A percentile compares a stretch with the other conserved stretches of the same genome.
phyloP scores from a whole-genome alignment of 2,797 vertebrate genomes.

The Xyrichtys novacula region DNA sequence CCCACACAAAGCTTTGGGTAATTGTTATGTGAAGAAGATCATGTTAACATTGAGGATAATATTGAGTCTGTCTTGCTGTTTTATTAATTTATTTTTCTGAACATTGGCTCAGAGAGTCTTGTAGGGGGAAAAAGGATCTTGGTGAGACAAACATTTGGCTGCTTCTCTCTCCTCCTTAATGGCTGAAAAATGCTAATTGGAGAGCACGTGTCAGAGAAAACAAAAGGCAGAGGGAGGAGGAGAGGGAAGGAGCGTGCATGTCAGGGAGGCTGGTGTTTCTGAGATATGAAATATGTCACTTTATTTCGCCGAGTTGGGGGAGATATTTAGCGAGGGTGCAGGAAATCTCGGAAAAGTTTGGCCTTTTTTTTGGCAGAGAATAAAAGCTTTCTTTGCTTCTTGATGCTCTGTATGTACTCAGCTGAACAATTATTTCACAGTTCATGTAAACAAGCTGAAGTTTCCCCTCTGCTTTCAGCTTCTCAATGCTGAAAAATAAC shows the following conservation, averaged over 20 bases:
- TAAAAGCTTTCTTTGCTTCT: background rate
- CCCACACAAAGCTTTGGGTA: constrained; percentile 49
- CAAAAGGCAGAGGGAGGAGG: constrained; percentile 77
- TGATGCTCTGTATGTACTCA: constrained; percentile 21
- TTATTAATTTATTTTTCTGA: constrained; percentile 24
- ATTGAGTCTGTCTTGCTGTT: constrained; percentile 58
- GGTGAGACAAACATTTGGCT: constrained; percentile 80
- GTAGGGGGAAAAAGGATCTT: constrained; percentile 52
- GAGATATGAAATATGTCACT: constrained; percentile 80
- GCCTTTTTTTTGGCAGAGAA: background rate
- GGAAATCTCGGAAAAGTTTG: constrained; percentile 46
- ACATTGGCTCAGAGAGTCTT: constrained; percentile 54
- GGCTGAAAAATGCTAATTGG: constrained; percentile 86
- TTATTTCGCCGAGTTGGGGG: constrained; percentile 60
- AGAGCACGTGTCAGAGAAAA: constrained; percentile 82
- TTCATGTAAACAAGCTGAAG: constrained; percentile 50
- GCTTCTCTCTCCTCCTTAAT: constrained; percentile 79
- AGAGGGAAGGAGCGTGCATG: constrained; percentile 67
- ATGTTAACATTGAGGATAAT: constrained; percentile 67
- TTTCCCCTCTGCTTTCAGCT: constrained; percentile 13
- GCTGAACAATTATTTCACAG: constrained; percentile 30
- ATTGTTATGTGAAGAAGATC: constrained; percentile 61
- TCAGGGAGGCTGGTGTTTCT: constrained; percentile 76
- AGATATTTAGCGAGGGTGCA: constrained; percentile 54
- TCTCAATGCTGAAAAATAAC: constrained; percentile 33